Conservation (phyloP, 2,113 vertebrate genomes). For the Chrysochloris asiatica region DNA sequence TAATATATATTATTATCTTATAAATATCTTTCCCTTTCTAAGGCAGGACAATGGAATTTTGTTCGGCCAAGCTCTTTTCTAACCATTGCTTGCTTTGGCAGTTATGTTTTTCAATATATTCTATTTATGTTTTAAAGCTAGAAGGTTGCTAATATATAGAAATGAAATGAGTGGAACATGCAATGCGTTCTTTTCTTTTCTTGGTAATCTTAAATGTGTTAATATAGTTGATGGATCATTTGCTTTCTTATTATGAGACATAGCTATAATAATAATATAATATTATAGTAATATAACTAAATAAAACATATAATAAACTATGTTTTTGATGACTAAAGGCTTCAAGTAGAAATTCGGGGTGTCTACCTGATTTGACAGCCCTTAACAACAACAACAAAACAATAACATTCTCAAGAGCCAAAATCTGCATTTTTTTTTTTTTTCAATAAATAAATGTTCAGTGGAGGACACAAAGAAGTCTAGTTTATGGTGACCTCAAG, state of each 20-base stretch:
- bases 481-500: conserved; percentile 26
- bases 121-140: conserved; percentile 43
- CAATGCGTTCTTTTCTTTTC: neutral
- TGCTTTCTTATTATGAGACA: conserved; percentile 27
- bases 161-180: conserved; percentile 46
- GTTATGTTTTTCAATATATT: conserved; percentile 35
- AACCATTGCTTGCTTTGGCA: neutral
- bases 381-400: too few species aligned
- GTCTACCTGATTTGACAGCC: too few species aligned
- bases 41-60: neutral
- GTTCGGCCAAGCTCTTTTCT: neutral
- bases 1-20: neutral
- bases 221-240: conserved; percentile 22
- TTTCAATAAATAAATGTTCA: conserved; percentile 17
- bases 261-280: neutral
- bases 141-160: conserved; percentile 31
- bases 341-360: neutral
- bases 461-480: neutral
- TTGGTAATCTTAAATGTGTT: conserved; percentile 49
- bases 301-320: neutral
- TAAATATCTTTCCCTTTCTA: neutral
- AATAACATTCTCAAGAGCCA: neutral
- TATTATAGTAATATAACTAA: neutral
- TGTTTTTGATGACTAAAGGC: conserved; percentile 42
- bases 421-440: conserved; percentile 42